Percentiles rank a stretch among this genome's conserved stretches.
phyloP scores from a whole-genome alignment of 2,888 invertebrate genomes.

The Epsilonema sp. region DNA sequence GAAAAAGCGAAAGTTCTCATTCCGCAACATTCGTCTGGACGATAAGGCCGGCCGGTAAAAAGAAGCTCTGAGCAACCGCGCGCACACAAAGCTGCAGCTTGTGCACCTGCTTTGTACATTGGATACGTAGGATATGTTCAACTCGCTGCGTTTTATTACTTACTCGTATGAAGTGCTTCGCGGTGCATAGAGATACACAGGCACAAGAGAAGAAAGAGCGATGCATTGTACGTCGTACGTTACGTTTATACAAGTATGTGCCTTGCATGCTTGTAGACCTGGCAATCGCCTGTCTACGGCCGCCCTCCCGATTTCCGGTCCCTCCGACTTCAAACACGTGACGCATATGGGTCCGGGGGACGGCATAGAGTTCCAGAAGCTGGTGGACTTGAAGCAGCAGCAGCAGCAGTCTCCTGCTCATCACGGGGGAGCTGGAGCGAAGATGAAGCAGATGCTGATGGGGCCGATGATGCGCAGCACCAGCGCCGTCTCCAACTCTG shows the following conservation, averaged over 20 bases:
- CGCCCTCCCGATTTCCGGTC: conserved; percentile 56
- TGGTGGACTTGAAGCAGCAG: conserved; percentile 17
- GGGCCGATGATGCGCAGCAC: not conserved
- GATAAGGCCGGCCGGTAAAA: no score
- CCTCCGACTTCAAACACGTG: conserved; percentile 91
- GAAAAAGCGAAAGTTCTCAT: conserved; percentile 4
- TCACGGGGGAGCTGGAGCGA: no score
- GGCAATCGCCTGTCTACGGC: no score
- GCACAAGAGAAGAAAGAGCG: no score
- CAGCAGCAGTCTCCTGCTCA: not conserved
- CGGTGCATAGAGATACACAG: no score
- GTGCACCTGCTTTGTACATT: no score
- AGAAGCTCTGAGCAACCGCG: no score
- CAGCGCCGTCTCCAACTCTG: not conserved
- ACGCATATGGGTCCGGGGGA: conserved; percentile 97
- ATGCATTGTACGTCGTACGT: not conserved
- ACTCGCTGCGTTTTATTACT: no score
- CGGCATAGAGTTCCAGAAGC: conserved; percentile 37
- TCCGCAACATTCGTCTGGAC: no score
- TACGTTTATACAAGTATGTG: not conserved
- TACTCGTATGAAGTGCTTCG: no score
- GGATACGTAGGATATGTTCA: no score
- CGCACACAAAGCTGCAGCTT: no score
- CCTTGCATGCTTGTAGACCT: not conserved
- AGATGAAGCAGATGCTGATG: not conserved